Evolutionary conservation across 2,113 vertebrate species (phyloP).

Genomic region (Eretmodus cyanostictus): DNA sequence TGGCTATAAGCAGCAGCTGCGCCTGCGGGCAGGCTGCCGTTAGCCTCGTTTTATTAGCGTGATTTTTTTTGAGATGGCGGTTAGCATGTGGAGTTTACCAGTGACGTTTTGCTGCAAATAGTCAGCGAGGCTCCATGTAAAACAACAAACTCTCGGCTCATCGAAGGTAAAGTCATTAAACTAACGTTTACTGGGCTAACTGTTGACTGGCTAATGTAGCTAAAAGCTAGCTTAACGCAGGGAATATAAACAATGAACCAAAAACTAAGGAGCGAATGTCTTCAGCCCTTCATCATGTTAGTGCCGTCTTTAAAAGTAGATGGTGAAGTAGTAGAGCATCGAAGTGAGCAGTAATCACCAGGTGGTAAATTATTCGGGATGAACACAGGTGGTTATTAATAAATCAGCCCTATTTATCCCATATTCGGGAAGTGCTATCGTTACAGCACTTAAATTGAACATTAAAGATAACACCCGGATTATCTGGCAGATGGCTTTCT

Average conservation of each 20-base stretch:
- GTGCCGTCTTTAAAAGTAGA: background rate
- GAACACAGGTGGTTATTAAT: background rate
- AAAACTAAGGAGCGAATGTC: background rate
- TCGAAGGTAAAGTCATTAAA: slow-evolving; percentile 29
- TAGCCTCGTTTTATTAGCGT: background rate
- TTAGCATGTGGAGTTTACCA: background rate
- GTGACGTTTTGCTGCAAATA: background rate
- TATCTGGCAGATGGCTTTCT: background rate
- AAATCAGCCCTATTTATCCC: background rate
- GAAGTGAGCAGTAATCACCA: background rate
- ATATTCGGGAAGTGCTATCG: background rate
- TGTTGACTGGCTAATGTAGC: background rate
- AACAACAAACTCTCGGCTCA: background rate
- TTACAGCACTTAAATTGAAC: background rate
- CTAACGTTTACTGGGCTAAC: background rate
- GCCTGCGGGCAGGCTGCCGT: slow-evolving; percentile 23
- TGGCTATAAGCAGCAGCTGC: slow-evolving; percentile 21
- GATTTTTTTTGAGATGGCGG: background rate
- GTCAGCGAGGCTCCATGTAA: background rate
- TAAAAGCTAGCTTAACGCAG: background rate
- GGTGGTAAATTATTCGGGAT: background rate
- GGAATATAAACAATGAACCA: background rate
- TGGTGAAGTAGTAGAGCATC: background rate
- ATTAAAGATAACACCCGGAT: background rate
- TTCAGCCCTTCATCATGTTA: background rate